Percentiles rank a stretch among this genome's conserved stretches.
phyloP scores from a whole-genome alignment of 2,888 invertebrate genomes.

The Archaeoteleia sp. region DNA sequence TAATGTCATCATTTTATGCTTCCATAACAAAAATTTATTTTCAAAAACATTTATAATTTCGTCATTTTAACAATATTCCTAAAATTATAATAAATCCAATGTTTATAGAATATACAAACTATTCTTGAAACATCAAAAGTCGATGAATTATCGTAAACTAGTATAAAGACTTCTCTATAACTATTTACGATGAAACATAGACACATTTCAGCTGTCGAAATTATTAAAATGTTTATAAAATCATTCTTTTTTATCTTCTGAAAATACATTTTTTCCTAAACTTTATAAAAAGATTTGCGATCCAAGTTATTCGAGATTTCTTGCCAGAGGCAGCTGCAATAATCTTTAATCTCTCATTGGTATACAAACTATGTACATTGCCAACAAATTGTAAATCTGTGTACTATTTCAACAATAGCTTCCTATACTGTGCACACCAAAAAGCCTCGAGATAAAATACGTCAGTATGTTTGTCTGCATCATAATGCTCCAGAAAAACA shows the following conservation, averaged over 20 bases:
- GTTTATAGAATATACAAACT: too few relatives aligned
- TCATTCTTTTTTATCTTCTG: conserved; percentile 3
- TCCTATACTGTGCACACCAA: conserved; percentile 23
- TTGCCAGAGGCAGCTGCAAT: conserved; percentile 8
- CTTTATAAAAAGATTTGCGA: conserved; percentile 33
- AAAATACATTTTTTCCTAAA: conserved; percentile 8
- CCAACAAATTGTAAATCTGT: conserved; percentile 30
- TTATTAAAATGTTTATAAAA: conserved; percentile 16
- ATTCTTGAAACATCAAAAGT: too few relatives aligned
- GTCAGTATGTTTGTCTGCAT: conserved; percentile 12
- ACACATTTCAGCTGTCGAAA: too few relatives aligned
- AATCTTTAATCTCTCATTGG: conserved; percentile 38
- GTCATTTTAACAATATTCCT: not conserved
- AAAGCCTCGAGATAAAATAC: conserved; percentile 13
- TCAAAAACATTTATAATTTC: conserved; percentile 8
- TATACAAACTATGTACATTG: conserved; percentile 37
- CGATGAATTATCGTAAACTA: too few relatives aligned
- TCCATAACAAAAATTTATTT: too few relatives aligned
- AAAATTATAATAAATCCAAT: too few relatives aligned
- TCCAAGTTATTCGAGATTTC: conserved; percentile 21
- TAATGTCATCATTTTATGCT: too few relatives aligned
- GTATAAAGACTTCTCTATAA: too few relatives aligned
- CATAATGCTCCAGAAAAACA: conserved; percentile 12
- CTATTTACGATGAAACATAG: too few relatives aligned
- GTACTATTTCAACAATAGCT: conserved; percentile 36